A percentile compares a stretch with the other conserved stretches of the same genome.
phyloP scores from a whole-genome alignment of 2,888 invertebrate species.

The Eristalis intricaria region DNA sequence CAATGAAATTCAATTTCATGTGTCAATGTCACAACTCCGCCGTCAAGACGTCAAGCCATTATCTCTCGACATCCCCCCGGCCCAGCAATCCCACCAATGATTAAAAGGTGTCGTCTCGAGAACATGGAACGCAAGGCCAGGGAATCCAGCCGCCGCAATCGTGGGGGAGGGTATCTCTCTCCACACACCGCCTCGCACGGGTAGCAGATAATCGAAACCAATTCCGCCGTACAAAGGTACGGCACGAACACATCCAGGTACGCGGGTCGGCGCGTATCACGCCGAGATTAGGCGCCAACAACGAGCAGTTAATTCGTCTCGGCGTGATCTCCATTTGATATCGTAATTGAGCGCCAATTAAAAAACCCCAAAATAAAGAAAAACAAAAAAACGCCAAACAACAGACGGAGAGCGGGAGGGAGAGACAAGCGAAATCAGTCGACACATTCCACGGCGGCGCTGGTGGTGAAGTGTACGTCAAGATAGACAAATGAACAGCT shows the following conservation, averaged over 20 bases:
- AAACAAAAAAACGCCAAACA: neutral
- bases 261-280: neutral
- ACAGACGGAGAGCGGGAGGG: neutral
- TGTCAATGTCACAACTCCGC: slow-evolving; percentile 28
- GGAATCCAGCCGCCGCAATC: slow-evolving; percentile 25
- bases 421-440: neutral
- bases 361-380: slow-evolving; percentile 19
- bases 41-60: neutral
- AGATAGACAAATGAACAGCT: slow-evolving; percentile 9
- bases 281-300: slow-evolving; percentile 49
- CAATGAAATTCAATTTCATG: slow-evolving; percentile 34
- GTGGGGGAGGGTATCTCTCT: slow-evolving; percentile 13
- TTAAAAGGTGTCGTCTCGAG: slow-evolving; percentile 22
- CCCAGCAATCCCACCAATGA: slow-evolving; percentile 33
- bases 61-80: neutral
- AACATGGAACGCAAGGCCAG: slow-evolving; percentile 22
- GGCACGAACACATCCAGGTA: neutral
- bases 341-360: slow-evolving; percentile 56
- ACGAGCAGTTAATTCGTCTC: slow-evolving; percentile 20
- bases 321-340: slow-evolving; percentile 30
- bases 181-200: neutral
- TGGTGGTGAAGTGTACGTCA: slow-evolving; percentile 10
- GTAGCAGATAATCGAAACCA: slow-evolving; percentile 20
- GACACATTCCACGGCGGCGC: neutral
- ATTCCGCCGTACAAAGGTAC: neutral